These are phyloP conservation scores for Diadema setosum DNA, from an alignment of 35 echinoderm and acorn worm species.

Conservation along the genomic window DNA sequence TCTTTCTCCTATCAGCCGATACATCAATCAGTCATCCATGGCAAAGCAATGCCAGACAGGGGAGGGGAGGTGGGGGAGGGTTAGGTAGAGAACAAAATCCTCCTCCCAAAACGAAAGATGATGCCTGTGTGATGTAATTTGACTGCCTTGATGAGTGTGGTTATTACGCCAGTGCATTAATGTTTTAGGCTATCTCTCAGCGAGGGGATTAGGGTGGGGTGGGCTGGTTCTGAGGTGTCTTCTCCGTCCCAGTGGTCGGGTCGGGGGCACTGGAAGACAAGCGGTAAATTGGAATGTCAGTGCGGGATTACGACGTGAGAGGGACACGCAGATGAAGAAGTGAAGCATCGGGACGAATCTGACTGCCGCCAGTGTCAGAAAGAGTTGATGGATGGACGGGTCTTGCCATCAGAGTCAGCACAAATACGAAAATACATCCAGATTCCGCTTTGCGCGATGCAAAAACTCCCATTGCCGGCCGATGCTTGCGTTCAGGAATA, in stretches of 20 bases:
- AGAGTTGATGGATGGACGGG: background rate
- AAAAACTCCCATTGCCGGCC: too few relatives aligned
- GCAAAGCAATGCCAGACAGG: too few relatives aligned
- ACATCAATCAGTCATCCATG: too few relatives aligned
- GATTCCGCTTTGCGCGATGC: too few relatives aligned
- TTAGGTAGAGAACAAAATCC: too few relatives aligned
- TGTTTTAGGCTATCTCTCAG: slow-evolving; percentile 7
- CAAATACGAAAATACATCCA: too few relatives aligned
- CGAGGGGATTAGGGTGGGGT: background rate
- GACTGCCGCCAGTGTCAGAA: background rate
- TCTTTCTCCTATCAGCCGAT: too few relatives aligned
- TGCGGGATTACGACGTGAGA: slow-evolving; percentile 19
- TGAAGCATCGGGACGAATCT: background rate
- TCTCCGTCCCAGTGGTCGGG: background rate
- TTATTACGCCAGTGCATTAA: slow-evolving; percentile 14
- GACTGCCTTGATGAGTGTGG: background rate
- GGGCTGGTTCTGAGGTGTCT: slow-evolving; percentile 7
- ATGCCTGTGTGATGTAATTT: background rate
- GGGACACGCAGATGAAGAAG: background rate
- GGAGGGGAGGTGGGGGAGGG: too few relatives aligned
- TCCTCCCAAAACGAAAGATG: background rate
- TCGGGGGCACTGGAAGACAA: background rate
- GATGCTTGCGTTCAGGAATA: too few relatives aligned
- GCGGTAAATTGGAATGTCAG: slow-evolving; percentile 22
- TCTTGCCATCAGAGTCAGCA: too few relatives aligned